These are phyloP conservation scores for Podargus strigoides DNA, from an alignment of 2,797 vertebrate species.

Conservation along the genomic window DNA sequence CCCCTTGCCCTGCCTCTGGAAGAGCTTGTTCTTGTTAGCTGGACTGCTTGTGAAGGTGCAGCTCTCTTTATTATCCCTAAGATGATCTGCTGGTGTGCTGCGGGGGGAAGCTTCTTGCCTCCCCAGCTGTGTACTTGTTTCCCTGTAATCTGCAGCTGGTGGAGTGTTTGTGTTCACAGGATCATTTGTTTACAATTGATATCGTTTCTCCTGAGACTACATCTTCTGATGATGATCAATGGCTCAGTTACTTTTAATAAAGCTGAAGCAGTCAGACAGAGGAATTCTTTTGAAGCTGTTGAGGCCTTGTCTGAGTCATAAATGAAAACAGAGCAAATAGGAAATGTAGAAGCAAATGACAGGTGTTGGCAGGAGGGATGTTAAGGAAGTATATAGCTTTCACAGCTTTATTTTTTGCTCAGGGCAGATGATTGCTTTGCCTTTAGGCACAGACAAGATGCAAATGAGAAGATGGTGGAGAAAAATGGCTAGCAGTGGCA, in stretches of 20 bases:
- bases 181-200: constrained; percentile 50
- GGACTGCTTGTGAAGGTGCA: background rate
- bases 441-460: background rate
- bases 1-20: background rate
- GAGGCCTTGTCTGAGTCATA: constrained; percentile 52
- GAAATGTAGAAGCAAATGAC: constrained; percentile 24
- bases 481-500: background rate
- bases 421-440: background rate
- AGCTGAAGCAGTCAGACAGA: constrained; percentile 25
- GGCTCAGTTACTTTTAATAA: constrained; percentile 63
- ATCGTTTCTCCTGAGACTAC: constrained; percentile 2
- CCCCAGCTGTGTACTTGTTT: fast-evolving
- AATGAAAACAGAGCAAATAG: constrained; percentile 57
- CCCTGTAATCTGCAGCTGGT: background rate
- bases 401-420: constrained; percentile 7
- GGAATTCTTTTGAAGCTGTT: constrained; percentile 56
- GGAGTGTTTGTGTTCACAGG: constrained; percentile 19
- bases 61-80: background rate
- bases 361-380: constrained; percentile 38
- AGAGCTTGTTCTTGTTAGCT: background rate
- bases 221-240: constrained; percentile 52
- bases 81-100: background rate
- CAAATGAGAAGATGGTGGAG: background rate
- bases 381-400: constrained; percentile 29
- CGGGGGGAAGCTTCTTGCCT: background rate